phyloP scores from a whole-genome alignment of 2,797 vertebrate genomes.

The Anguilla anguilla region DNA sequence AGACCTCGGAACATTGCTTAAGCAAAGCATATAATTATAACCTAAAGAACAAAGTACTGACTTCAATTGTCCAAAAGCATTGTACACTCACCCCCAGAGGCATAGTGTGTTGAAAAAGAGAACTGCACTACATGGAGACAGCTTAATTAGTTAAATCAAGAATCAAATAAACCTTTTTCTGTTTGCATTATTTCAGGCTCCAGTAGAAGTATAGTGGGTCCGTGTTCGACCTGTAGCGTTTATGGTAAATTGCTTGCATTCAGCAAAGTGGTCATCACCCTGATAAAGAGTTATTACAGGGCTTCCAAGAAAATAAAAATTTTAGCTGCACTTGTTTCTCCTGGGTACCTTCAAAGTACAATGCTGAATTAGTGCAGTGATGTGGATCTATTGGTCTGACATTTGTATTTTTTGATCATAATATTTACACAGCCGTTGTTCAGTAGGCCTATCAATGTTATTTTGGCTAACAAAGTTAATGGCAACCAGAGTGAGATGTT shows the following conservation, averaged over 20 bases:
- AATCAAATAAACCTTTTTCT: no score
- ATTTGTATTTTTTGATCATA: no score
- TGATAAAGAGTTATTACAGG: not conserved
- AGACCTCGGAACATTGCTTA: not conserved
- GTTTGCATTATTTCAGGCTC: no score
- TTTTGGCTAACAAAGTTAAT: no score
- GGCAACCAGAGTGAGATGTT: no score
- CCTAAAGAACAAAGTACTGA: not conserved
- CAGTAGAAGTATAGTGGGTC: no score
- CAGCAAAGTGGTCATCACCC: not conserved
- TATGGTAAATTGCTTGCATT: not conserved
- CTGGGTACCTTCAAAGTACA: not conserved
- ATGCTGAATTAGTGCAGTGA: not conserved
- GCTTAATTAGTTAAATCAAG: not conserved
- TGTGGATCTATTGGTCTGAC: no score
- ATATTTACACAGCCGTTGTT: no score
- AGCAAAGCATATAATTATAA: slow-evolving; percentile 24
- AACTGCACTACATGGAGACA: not conserved
- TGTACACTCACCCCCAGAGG: not conserved
- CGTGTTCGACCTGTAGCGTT: not conserved
- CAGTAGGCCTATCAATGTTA: no score
- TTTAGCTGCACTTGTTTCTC: not conserved
- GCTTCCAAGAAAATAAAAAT: not conserved
- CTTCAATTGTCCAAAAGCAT: not conserved
- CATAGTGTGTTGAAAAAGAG: not conserved